Percentiles rank a stretch among this genome's conserved stretches.
These are phyloP conservation scores for Discoglossus pictus DNA, from an alignment of 2,797 vertebrate genomes.

Conservation along the genomic window DNA sequence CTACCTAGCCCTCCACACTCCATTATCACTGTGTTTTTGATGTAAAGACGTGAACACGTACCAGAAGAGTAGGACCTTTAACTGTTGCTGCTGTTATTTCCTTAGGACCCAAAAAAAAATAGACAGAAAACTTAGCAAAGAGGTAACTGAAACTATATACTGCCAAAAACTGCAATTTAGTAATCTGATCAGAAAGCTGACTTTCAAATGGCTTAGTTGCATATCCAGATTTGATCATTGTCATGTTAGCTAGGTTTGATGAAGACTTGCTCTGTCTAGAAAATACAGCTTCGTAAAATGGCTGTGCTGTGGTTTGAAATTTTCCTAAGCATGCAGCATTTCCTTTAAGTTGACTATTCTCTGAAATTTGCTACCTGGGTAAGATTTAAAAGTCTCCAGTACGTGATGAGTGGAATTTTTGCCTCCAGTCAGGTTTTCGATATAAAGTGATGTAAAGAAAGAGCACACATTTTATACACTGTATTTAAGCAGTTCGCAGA, in stretches of 20 bases:
- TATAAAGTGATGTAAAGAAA: conserved; percentile 57
- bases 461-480: conserved; percentile 52
- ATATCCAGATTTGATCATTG: conserved; percentile 23
- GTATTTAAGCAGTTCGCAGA: conserved; percentile 54
- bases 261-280: conserved; percentile 9
- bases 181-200: no score
- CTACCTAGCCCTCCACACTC: no score
- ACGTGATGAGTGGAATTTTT: conserved; percentile 45
- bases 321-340: not conserved
- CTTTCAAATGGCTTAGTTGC: conserved; percentile 15
- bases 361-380: conserved; percentile 14
- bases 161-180: no score
- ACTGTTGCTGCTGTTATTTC: no score
- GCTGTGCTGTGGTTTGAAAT: not conserved
- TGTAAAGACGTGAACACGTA: no score
- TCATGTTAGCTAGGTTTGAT: conserved; percentile 17
- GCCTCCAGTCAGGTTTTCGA: conserved; percentile 55
- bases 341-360: not conserved
- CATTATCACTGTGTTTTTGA: no score
- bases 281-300: conserved; percentile 29
- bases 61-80: no score
- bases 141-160: no score
- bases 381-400: conserved; percentile 27
- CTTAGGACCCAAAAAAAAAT: no score
- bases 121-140: no score